Percentiles rank a stretch among this genome's conserved stretches.
Evolutionary conservation across 2,888 invertebrate genomes (phyloP).

Genomic region (Ennomos quercinarius): DNA sequence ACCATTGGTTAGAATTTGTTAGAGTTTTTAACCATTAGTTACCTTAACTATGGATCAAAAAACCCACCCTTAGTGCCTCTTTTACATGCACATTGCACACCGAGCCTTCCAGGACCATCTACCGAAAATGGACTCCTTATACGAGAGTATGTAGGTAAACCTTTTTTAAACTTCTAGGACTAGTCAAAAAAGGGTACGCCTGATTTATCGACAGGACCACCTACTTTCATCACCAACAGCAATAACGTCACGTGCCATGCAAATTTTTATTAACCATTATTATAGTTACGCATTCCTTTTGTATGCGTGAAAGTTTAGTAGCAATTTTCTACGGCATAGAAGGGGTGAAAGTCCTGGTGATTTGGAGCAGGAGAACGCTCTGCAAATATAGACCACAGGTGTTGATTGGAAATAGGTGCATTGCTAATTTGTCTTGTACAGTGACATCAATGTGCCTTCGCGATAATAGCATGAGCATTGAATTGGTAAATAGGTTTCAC

Average conservation of each 20-base stretch:
- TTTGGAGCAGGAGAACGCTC: slow-evolving; percentile 1
- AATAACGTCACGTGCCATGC: slow-evolving; percentile 27
- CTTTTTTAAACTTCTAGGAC: neutral
- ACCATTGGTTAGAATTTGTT: too few species aligned
- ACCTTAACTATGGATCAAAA: too few species aligned
- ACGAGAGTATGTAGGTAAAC: too few species aligned
- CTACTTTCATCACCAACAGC: slow-evolving; percentile 18
- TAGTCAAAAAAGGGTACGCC: slow-evolving; percentile 3
- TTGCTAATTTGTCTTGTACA: too few species aligned
- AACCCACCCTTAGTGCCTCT: too few species aligned
- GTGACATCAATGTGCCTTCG: slow-evolving; percentile 6
- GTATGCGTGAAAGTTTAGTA: slow-evolving; percentile 29
- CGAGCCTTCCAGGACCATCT: too few species aligned
- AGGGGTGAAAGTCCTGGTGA: slow-evolving; percentile 30
- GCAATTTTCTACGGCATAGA: slow-evolving; percentile 20
- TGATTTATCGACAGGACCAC: slow-evolving; percentile 9
- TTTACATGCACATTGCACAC: too few species aligned
- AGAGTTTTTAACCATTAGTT: too few species aligned
- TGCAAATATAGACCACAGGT: neutral
- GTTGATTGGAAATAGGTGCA: neutral
- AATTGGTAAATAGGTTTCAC: slow-evolving; percentile 30
- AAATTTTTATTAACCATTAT: slow-evolving; percentile 29
- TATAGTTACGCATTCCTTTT: slow-evolving; percentile 21
- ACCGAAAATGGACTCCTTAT: too few species aligned
- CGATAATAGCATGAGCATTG: slow-evolving; percentile 12